Evolutionary conservation across 1,140 invertebrate species (phyloP).

Genomic region (Drosophila melanica): DNA sequence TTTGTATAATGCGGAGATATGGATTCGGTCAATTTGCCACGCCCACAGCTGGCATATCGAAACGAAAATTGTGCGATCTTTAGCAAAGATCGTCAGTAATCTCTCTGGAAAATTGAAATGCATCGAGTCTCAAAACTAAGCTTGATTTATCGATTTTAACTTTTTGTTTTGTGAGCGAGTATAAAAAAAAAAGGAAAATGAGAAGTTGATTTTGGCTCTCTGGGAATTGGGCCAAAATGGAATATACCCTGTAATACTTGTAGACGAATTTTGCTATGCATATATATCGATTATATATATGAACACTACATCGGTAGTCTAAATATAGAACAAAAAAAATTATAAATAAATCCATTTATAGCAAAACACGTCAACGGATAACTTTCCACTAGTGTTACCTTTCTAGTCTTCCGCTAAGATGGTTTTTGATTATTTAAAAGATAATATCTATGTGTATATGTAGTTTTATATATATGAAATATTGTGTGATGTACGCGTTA

Average conservation of each 20-base stretch:
- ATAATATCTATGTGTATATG: slow-evolving; percentile 39
- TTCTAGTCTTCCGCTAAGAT: slow-evolving; percentile 74
- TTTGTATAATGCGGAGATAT: slow-evolving; percentile 48
- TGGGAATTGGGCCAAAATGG: slow-evolving; percentile 33
- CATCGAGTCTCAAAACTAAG: too few species aligned
- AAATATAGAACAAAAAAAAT: slow-evolving; percentile 31
- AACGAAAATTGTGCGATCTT: too few species aligned
- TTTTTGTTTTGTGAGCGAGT: too few species aligned
- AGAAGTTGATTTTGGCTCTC: background rate
- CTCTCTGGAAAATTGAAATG: too few species aligned
- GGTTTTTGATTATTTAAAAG: slow-evolving; percentile 60
- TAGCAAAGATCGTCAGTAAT: too few species aligned
- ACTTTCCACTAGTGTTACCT: slow-evolving; percentile 81
- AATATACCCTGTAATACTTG: slow-evolving; percentile 22
- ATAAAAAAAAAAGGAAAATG: background rate
- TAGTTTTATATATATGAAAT: slow-evolving; percentile 39
- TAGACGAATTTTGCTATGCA: slow-evolving; percentile 48
- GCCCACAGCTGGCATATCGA: too few species aligned
- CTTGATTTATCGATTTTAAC: too few species aligned
- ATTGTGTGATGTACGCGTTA: slow-evolving; percentile 74
- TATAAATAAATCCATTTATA: slow-evolving; percentile 17
- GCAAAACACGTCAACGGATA: slow-evolving; percentile 61
- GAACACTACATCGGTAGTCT: slow-evolving; percentile 49
- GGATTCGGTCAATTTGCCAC: too few species aligned
- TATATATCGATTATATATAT: slow-evolving; percentile 7